These are phyloP conservation scores for Dryadula phaetusa DNA, from an alignment of 2,888 invertebrate species.

Conservation along the genomic window DNA sequence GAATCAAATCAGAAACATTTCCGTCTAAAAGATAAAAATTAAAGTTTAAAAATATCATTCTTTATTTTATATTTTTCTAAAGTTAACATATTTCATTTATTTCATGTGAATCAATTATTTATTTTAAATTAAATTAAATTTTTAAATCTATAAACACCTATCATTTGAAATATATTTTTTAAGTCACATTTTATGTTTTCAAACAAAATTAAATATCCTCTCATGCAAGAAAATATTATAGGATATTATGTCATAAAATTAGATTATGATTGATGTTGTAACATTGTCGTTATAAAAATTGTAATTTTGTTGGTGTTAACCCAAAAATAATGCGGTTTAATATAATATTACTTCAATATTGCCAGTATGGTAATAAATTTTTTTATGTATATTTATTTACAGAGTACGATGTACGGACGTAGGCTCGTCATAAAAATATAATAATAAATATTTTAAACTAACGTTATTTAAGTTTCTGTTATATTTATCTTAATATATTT, in stretches of 20 bases:
- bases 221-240: constrained; percentile 4
- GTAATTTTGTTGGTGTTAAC: constrained; percentile 1
- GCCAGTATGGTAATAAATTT: neutral
- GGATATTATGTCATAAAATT: neutral
- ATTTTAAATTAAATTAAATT: too few relatives aligned
- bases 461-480: too few relatives aligned
- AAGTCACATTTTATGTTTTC: neutral
- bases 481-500: too few relatives aligned
- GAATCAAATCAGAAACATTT: too few relatives aligned
- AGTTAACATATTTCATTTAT: too few relatives aligned
- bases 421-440: neutral
- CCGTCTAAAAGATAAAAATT: too few relatives aligned
- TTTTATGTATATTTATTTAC: neutral
- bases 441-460: too few relatives aligned
- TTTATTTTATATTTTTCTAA: too few relatives aligned
- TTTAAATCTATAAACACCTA: too few relatives aligned
- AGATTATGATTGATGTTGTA: neutral
- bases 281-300: constrained; percentile 20
- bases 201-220: constrained; percentile 10
- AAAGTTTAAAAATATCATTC: too few relatives aligned
- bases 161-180: neutral
- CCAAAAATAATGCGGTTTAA: constrained; percentile 22
- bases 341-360: neutral
- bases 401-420: neutral
- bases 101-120: too few relatives aligned